Evolutionary conservation across 2,113 vertebrate genomes (phyloP).

Genomic region (Actenoides hombroni): DNA sequence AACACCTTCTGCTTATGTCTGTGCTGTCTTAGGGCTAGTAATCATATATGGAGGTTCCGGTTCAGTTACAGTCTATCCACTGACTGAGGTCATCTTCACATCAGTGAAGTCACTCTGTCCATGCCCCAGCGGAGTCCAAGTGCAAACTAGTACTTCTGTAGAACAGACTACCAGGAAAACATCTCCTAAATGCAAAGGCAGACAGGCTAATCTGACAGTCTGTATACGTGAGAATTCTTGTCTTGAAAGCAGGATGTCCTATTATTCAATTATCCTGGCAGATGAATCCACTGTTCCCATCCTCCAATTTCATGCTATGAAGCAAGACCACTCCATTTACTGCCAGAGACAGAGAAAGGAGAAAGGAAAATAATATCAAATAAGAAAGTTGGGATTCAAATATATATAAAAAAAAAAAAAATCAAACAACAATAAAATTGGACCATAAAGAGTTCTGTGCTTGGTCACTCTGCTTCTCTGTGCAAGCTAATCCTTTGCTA

Average conservation of each 20-base stretch:
- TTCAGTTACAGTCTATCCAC: background rate
- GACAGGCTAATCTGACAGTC: background rate
- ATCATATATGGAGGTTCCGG: background rate
- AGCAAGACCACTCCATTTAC: background rate
- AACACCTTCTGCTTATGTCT: background rate
- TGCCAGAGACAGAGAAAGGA: background rate
- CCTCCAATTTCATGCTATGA: background rate
- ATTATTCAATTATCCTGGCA: fast-evolving
- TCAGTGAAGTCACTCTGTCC: background rate
- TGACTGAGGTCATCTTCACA: background rate
- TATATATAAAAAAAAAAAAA: background rate
- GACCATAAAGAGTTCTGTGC: background rate
- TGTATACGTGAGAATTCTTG: background rate
- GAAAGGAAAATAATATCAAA: background rate
- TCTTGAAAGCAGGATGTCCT: background rate
- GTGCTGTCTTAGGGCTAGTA: background rate
- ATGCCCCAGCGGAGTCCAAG: background rate
- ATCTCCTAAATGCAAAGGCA: fast-evolving
- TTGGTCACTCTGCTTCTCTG: background rate
- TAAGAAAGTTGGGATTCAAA: background rate
- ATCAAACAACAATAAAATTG: background rate
- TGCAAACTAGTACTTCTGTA: background rate
- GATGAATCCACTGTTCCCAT: background rate
- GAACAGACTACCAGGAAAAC: background rate
- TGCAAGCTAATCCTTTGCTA: background rate